phyloP scores from a whole-genome alignment of 2,113 vertebrate genomes.

The Chaenogobius annularis region DNA sequence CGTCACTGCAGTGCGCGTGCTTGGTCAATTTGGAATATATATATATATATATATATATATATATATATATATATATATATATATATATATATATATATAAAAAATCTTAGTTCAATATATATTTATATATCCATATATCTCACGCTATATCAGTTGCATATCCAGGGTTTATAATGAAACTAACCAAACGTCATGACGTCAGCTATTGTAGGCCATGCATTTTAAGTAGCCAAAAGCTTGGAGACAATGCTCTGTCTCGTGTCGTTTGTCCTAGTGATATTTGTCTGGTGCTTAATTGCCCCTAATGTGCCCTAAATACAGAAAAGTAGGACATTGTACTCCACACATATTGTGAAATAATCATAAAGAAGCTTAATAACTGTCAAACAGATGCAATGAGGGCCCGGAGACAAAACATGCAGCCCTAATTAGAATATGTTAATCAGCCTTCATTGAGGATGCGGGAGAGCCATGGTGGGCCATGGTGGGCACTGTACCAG shows the following conservation, averaged over 20 bases:
- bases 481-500: conserved; percentile 13
- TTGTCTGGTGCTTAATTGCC: conserved; percentile 51
- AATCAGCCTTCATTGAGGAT: conserved; percentile 35
- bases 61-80: too few relatives aligned
- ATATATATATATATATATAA: too few relatives aligned
- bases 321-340: conserved; percentile 53
- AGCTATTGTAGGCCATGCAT: not conserved
- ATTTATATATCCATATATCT: not conserved
- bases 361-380: conserved; percentile 40
- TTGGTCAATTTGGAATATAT: conserved; percentile 17
- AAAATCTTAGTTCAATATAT: too few relatives aligned
- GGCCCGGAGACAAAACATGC: conserved; percentile 53
- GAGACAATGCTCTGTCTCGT: not conserved
- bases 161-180: not conserved
- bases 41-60: too few relatives aligned
- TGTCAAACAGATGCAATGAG: conserved; percentile 66
- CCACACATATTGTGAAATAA: conserved; percentile 39
- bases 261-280: conserved; percentile 10
- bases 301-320: conserved; percentile 67
- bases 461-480: conserved; percentile 6
- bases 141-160: not conserved
- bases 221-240: not conserved
- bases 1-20: conserved; percentile 3
- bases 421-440: conserved; percentile 74
- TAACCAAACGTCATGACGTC: not conserved